Conservation (phyloP, 2,113 vertebrate species). For the Sylvilagus bachmani region DNA sequence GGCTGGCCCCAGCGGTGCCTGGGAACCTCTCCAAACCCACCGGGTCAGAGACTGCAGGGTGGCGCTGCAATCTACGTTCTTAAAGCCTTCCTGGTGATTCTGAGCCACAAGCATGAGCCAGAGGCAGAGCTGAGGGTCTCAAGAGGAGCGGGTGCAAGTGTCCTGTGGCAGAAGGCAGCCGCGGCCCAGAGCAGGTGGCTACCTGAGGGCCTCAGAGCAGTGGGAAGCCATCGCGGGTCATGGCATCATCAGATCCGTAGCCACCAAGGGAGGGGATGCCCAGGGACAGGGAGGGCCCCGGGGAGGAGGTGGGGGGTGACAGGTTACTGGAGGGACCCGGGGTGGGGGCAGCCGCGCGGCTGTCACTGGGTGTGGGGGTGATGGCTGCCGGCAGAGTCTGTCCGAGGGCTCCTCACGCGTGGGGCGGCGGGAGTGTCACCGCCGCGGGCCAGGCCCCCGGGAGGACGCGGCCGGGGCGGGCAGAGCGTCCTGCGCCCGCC, state of each 20-base stretch:
- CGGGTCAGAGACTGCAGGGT: not conserved
- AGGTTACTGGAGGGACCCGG: no score
- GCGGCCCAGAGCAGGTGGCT: not conserved
- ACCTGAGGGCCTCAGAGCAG: not conserved
- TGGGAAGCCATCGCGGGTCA: not conserved
- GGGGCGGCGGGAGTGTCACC: no score
- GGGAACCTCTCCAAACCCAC: not conserved
- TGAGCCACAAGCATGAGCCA: not conserved
- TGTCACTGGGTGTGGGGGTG: no score
- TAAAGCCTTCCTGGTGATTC: not conserved
- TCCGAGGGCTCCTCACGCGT: no score
- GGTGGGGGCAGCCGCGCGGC: no score
- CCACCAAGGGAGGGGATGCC: no score
- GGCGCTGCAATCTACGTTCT: not conserved
- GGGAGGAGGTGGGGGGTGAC: no score
- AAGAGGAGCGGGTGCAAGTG: not conserved
- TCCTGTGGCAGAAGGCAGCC: not conserved
- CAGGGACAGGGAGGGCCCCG: no score
- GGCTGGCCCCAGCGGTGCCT: not conserved
- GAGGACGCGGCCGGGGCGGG: no score
- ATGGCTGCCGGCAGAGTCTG: no score
- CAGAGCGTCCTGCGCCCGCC: no score
- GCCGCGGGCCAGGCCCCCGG: no score
- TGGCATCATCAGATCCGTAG: not conserved
- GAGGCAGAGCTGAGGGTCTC: not conserved